Evolutionary conservation across 2,113 vertebrate genomes (phyloP).

Genomic region (Ploceus nigricollis): DNA sequence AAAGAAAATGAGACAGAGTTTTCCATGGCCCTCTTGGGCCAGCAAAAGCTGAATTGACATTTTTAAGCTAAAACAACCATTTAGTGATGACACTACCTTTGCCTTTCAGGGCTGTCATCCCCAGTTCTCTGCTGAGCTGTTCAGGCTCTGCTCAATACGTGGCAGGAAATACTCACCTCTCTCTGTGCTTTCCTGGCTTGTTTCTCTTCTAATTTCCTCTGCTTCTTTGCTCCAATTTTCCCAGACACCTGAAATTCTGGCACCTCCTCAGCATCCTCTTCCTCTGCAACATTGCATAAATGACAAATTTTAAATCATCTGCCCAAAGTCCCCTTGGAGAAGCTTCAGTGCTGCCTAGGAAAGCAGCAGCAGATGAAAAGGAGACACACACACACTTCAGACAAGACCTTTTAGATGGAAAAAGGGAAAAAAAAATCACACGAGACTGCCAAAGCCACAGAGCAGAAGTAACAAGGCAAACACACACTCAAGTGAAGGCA

Average conservation of each 20-base stretch:
- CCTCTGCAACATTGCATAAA: not conserved
- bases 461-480: not conserved
- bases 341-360: not conserved
- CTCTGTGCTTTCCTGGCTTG: conserved; percentile 91
- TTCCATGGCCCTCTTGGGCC: not conserved
- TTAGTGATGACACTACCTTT: not conserved
- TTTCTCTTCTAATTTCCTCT: conserved; percentile 94
- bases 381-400: not conserved
- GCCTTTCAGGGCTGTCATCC: not conserved
- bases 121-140: not conserved
- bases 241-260: conserved; percentile 73
- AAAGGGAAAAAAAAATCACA: not conserved
- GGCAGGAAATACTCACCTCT: conserved; percentile 79
- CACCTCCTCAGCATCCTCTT: conserved; percentile 70
- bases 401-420: not conserved
- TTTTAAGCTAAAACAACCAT: not conserved
- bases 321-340: not conserved
- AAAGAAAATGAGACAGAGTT: not conserved
- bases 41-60: not conserved
- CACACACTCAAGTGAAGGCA: not conserved
- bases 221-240: conserved; percentile 93
- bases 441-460: not conserved
- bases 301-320: not conserved
- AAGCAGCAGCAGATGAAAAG: conserved; percentile 3
- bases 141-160: not conserved